Base-by-base conservation (phyloP, 2,113 vertebrate species). In the Hoplias malabaricus region DNA sequence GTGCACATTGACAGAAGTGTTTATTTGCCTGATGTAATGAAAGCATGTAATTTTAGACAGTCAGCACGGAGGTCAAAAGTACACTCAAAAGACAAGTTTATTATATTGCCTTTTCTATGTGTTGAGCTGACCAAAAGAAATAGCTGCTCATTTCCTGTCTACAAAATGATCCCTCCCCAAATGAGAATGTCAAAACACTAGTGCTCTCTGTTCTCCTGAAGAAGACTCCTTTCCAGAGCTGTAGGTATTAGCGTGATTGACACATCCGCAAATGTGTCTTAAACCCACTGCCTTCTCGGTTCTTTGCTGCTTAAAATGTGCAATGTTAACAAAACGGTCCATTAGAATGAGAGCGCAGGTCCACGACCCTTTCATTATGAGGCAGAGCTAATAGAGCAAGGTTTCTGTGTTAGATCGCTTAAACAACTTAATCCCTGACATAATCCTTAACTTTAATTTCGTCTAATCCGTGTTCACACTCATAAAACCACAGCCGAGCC, bases 361-460 rank as follows among this genome's bases (percentile, higher is more conserved):
- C 79, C 82, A 36, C 77, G 87, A 82, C 86, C 85, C 71, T 77
- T 72, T 80, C 81, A 81, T 84, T 88, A 83, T 78, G 53, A 66
- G 79, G 40, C 78, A 75, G 82, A 78, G 75, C 73, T 87, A 63
- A 84, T 77, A 81, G 67, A 80, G 74, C 82, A 83, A 86, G 75
- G 42, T 71, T 83, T 66, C 86, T 82, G 77, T 80, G 80, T 80
- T 84, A 84, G 84, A 89, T 87, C 87, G 81, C 63, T 82, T 84
- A 86, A 89, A 91, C 90, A 90, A 90, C 88, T 90, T 92, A 92
- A 93, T 91, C 91, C 90, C 82, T 82, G 66, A 84, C 89, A 89
- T 92, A 93, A 92, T 91, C 91, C 91, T 77, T 80, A 84, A 89
- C 85, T 91, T 91, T 89, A 88, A 90, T 90, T 90, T 90, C 87